Conservation (phyloP, 2,888 invertebrate species). For the Tribolium freemani region DNA sequence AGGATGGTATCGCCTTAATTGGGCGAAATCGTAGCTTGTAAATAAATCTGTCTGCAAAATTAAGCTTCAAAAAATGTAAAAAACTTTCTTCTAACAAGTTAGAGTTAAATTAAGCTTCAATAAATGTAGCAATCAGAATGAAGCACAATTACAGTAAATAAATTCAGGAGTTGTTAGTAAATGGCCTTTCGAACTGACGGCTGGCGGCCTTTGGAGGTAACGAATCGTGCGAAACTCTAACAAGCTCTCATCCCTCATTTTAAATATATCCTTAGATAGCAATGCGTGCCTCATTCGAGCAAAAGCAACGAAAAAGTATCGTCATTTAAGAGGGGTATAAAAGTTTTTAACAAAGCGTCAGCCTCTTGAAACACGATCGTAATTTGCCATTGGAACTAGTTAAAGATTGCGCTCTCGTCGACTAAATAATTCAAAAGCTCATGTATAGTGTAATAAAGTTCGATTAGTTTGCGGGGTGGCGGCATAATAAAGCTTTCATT, state of each 20-base stretch:
- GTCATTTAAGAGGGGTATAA: slow-evolving; percentile 25
- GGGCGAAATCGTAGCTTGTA: slow-evolving; percentile 32
- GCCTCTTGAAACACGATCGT: slow-evolving; percentile 10
- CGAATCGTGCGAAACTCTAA: slow-evolving; percentile 61
- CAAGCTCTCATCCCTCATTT: slow-evolving; percentile 58
- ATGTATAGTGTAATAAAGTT: slow-evolving; percentile 48
- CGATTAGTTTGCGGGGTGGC: slow-evolving; percentile 51
- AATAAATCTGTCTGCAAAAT: slow-evolving; percentile 31
- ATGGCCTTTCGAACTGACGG: slow-evolving; percentile 58
- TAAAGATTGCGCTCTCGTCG: slow-evolving; percentile 19
- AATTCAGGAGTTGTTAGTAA: slow-evolving; percentile 60
- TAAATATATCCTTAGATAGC: slow-evolving; percentile 51
- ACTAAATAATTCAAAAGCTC: slow-evolving; percentile 20
- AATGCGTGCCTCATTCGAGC: slow-evolving; percentile 33
- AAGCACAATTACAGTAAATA: slow-evolving; percentile 60
- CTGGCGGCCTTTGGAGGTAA: slow-evolving; percentile 58
- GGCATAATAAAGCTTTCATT: slow-evolving; percentile 54
- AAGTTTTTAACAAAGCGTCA: slow-evolving; percentile 26
- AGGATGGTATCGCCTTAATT: slow-evolving; percentile 32
- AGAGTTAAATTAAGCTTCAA: slow-evolving; percentile 56
- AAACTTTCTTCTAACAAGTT: slow-evolving; percentile 43
- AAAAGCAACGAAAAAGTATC: slow-evolving; percentile 29
- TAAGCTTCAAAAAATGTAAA: slow-evolving; percentile 32
- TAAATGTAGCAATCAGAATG: slow-evolving; percentile 59
- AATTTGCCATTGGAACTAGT: slow-evolving; percentile 20